phyloP scores from a whole-genome alignment of 2,113 vertebrate genomes.

The Leptobrachium leishanense region DNA sequence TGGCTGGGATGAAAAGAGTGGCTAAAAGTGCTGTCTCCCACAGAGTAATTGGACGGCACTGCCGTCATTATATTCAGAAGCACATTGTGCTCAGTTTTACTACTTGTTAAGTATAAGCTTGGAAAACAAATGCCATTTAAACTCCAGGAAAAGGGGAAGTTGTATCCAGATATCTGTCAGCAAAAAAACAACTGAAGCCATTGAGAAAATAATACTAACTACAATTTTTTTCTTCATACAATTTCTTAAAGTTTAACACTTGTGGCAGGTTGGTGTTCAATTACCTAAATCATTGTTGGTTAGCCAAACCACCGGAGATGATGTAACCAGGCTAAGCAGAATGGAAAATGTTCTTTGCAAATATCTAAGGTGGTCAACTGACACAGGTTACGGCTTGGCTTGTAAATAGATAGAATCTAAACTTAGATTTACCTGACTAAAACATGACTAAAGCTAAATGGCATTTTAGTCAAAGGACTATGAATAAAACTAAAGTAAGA shows the following conservation, averaged over 20 bases:
- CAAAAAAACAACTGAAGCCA: background rate
- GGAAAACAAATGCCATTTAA: slow-evolving; percentile 49
- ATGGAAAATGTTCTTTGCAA: too few relatives aligned
- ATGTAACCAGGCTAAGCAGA: too few relatives aligned
- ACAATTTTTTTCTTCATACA: slow-evolving; percentile 5
- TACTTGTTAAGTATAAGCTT: slow-evolving; percentile 51
- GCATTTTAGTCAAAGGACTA: too few relatives aligned
- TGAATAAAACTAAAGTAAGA: too few relatives aligned
- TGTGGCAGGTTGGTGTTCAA: background rate
- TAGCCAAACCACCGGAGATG: too few relatives aligned
- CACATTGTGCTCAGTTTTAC: slow-evolving; percentile 49
- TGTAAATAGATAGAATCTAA: too few relatives aligned
- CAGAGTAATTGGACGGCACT: background rate
- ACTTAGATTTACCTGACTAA: too few relatives aligned
- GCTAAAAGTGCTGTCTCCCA: background rate
- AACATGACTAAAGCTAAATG: too few relatives aligned
- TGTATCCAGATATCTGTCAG: slow-evolving; percentile 35
- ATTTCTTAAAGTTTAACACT: slow-evolving; percentile 4
- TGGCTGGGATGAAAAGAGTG: background rate
- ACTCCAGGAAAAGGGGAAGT: slow-evolving; percentile 20
- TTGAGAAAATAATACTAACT: slow-evolving; percentile 12
- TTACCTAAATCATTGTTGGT: background rate
- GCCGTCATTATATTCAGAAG: slow-evolving; percentile 38
- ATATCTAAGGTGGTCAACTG: too few relatives aligned
- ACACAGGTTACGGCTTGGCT: too few relatives aligned